phyloP scores from a whole-genome alignment of 1,140 invertebrate species.

The Augochlora pura region DNA sequence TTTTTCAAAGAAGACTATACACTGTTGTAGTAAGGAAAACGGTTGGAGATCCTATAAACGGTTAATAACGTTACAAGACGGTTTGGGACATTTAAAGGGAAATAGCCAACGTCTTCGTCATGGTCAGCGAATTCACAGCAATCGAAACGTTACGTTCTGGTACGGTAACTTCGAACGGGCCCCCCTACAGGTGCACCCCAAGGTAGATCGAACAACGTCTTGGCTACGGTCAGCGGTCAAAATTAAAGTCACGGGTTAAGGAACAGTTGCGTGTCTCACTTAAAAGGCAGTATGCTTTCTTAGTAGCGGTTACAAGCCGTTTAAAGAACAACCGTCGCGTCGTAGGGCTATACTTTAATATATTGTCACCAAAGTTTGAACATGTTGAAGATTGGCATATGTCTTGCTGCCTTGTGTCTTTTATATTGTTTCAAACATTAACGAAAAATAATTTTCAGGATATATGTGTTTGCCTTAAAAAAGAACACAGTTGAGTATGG shows the following conservation, averaged over 20 bases:
- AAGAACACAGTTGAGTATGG: no score
- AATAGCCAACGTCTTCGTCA: slow-evolving; percentile 68
- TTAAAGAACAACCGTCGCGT: slow-evolving; percentile 42
- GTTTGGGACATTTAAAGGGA: slow-evolving; percentile 63
- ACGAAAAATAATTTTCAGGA: no score
- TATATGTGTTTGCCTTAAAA: no score
- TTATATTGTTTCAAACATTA: no score
- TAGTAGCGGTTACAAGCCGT: neutral
- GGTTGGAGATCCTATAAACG: no score
- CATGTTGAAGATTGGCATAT: no score
- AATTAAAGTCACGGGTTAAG: slow-evolving; percentile 32
- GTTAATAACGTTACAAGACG: neutral
- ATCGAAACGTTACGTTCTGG: neutral
- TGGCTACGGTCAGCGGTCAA: no score
- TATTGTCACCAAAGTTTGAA: neutral
- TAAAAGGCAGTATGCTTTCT: slow-evolving; percentile 60
- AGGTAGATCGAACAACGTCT: neutral
- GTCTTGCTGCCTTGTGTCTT: no score
- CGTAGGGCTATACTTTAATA: neutral
- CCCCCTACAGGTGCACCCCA: neutral
- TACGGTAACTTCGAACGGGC: neutral
- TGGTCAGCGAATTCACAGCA: neutral
- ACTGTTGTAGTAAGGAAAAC: no score
- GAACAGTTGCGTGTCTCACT: slow-evolving; percentile 66
- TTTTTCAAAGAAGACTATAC: no score